Conservation (phyloP, 2,113 vertebrate genomes). For the Bucco capensis region DNA sequence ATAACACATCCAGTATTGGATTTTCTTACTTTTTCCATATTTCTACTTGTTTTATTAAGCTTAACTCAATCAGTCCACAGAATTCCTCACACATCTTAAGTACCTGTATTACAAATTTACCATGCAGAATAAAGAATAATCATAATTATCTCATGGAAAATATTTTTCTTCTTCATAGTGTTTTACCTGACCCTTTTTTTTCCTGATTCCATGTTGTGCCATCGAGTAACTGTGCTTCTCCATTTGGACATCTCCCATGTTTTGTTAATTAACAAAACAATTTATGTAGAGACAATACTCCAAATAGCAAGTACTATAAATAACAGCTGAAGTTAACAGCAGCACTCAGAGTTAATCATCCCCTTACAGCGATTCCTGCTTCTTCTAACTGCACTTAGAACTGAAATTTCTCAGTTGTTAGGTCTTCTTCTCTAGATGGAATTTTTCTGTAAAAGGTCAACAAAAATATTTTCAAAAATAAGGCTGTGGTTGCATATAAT, state of each 20-base stretch:
- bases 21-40: slow-evolving; percentile 17
- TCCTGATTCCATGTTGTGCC: neutral
- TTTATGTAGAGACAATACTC: neutral
- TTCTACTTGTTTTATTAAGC: neutral
- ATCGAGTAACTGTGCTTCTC: neutral
- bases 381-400: neutral
- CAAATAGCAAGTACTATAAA: neutral
- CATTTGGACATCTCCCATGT: neutral
- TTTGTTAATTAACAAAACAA: neutral
- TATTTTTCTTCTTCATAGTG: neutral
- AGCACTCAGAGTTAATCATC: neutral
- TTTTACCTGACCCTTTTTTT: neutral
- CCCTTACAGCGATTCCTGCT: neutral
- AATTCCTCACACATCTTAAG: neutral
- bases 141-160: neutral
- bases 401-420: neutral
- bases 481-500: neutral
- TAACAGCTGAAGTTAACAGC: neutral
- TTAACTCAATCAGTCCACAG: neutral
- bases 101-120: neutral
- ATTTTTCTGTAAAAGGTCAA: neutral
- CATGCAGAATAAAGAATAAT: neutral
- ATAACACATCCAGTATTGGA: neutral
- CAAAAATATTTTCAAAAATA: neutral
- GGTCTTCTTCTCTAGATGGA: neutral